phyloP scores from a whole-genome alignment of 2,113 vertebrate species.

The Gobio gobio region DNA sequence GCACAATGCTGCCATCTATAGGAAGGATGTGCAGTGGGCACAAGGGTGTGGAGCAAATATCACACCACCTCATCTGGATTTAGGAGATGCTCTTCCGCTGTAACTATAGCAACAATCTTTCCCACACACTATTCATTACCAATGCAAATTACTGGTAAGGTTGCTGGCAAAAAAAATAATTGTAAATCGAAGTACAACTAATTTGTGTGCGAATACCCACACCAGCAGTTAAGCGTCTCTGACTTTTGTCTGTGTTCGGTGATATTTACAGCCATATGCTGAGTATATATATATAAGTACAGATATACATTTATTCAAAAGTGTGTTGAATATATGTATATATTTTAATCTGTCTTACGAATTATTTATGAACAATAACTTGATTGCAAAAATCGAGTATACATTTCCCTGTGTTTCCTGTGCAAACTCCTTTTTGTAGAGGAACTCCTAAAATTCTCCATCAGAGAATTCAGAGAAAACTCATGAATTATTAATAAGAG shows the following conservation, averaged over 20 bases:
- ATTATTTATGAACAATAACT: conserved; percentile 15
- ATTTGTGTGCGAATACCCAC: conserved; percentile 25
- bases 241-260: conserved; percentile 45
- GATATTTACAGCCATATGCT: conserved; percentile 48
- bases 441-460: background rate
- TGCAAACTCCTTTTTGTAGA: conserved; percentile 9
- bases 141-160: conserved; percentile 38
- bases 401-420: conserved; percentile 10
- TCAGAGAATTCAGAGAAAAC: conserved; percentile 14
- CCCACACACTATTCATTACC: conserved; percentile 39
- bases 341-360: conserved; percentile 48
- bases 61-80: conserved; percentile 30
- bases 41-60: conserved; percentile 11
- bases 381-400: conserved; percentile 3
- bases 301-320: conserved; percentile 39
- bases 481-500: conserved; percentile 13
- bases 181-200: conserved; percentile 4
- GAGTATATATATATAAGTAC: conserved; percentile 46
- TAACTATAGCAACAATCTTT: conserved; percentile 34
- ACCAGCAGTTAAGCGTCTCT: conserved; percentile 25
- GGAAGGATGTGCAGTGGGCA: conserved; percentile 17
- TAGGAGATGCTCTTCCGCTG: conserved; percentile 23
- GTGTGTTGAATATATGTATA: conserved; percentile 53
- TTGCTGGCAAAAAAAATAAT: conserved; percentile 1
- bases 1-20: conserved; percentile 45